These are phyloP conservation scores for Myripristis murdjan DNA, from an alignment of 2,797 vertebrate species.

Conservation along the genomic window DNA sequence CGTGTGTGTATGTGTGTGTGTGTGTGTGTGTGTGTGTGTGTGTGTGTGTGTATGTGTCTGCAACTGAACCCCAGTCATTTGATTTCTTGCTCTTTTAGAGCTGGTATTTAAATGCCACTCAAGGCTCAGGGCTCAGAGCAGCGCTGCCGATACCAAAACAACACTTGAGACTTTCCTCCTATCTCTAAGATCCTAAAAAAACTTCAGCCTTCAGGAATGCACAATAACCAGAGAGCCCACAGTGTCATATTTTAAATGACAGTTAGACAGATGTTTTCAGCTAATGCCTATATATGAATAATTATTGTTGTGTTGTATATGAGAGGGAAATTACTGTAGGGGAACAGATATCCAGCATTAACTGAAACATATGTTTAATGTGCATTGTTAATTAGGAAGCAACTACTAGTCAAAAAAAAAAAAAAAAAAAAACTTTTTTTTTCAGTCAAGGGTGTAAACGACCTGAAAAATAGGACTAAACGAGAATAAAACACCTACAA, in stretches of 20 bases:
- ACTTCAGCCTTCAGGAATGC: constrained; percentile 4
- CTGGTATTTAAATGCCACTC: constrained; percentile 29
- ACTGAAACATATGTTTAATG: constrained; percentile 20
- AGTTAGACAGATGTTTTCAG: constrained; percentile 19
- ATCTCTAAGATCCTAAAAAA: constrained; percentile 15
- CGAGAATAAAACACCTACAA: too few species aligned
- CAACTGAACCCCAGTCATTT: constrained; percentile 3
- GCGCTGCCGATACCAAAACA: constrained; percentile 14
- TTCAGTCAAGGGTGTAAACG: background rate
- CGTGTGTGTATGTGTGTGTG: background rate
- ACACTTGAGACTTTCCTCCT: constrained; percentile 18
- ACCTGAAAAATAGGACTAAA: background rate
- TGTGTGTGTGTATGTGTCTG: background rate
- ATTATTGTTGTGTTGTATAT: constrained; percentile 16
- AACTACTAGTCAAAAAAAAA: background rate
- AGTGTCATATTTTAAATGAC: constrained; percentile 7
- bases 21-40: background rate
- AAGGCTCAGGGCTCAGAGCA: constrained; percentile 1
- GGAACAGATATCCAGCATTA: background rate
- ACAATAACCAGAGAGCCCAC: background rate
- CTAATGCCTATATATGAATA: constrained; percentile 22
- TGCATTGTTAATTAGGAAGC: constrained; percentile 1
- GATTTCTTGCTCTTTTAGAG: constrained; percentile 19
- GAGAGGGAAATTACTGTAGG: constrained; percentile 9
- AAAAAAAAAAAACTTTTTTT: too few species aligned